These are phyloP conservation scores for Nyctibius grandis DNA, from an alignment of 2,797 vertebrate genomes.

Conservation along the genomic window DNA sequence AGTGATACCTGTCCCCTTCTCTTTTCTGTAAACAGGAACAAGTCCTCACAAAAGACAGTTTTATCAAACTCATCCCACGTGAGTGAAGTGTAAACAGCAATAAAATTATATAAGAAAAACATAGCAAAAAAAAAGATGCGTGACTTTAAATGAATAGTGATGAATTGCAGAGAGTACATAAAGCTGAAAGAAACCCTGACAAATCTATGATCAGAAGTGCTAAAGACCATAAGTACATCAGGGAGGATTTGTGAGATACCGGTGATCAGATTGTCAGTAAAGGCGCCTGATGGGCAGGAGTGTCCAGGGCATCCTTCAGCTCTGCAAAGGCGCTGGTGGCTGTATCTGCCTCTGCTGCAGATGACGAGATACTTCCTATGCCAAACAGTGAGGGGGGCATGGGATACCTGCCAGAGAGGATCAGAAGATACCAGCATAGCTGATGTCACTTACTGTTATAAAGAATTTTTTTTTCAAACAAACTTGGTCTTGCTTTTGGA, in stretches of 20 bases:
- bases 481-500: not conserved
- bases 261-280: not conserved
- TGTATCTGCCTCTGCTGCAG: not conserved
- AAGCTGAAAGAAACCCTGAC: not conserved
- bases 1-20: not conserved
- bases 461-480: not conserved
- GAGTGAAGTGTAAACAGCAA: not conserved
- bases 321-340: not conserved
- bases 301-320: not conserved
- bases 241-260: not conserved
- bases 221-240: not conserved
- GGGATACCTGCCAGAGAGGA: not conserved
- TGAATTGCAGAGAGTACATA: not conserved
- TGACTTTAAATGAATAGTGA: not conserved
- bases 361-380: not conserved
- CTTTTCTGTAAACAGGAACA: not conserved
- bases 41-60: not conserved
- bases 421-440: not conserved
- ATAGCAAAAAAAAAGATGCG: not conserved
- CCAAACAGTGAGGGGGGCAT: not conserved
- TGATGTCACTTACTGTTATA: not conserved
- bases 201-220: not conserved
- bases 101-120: not conserved
- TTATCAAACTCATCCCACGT: not conserved
- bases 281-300: not conserved